Base-by-base conservation (phyloP, 2,888 invertebrate species). In the Lepidocyrtoides sp. region DNA sequence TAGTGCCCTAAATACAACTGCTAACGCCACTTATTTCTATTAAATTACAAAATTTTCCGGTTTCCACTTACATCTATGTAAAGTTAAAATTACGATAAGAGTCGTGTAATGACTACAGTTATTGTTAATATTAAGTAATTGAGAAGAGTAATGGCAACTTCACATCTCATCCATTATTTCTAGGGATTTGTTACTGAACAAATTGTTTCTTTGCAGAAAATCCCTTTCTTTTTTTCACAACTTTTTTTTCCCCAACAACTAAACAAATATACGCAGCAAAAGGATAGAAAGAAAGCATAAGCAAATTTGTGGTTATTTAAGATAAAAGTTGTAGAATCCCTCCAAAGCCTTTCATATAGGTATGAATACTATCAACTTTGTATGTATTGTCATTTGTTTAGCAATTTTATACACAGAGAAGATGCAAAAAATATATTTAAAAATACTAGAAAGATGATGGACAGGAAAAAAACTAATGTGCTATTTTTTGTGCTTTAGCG, bases 161-260 rank as follows among this genome's bases (percentile, higher is more conserved):
- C 26, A 77, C 29, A 77, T 77, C 77, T 51, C 51, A 77, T 77
- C 77, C 77, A 77, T 77, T 77, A 77, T 77, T 77, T 29, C 17
- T 10, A n/a, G 54, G 20, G 54, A 77, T 77, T 72, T 72, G 10
- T 23, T 17, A 17, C 5, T n/a, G 32, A 77, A 77, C 32, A 77
- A 77, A 54, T 48, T 77, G 29, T 51, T 32, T 8, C 23, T 48
- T 3, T 17, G 20, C 2, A 60, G 20, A 20, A 20, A 20, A 23
- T 60, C 23, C 75, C 7, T 44, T 17, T 23, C 14, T 69, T 69
- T 41, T 63, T 32, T 8, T 23, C 29, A 2, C 63, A 63, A 20
- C 20, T 7, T 60, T 23, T 60, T 26, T 12, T 60, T 54, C 17
- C n/a, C n/a, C n/a, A n/a, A n/a, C n/a, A n/a, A n/a, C n/a, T 51